Percentiles rank a stretch among this genome's conserved stretches.
These are phyloP conservation scores for Acleris laterana DNA, from an alignment of 2,888 invertebrate genomes.

Conservation along the genomic window DNA sequence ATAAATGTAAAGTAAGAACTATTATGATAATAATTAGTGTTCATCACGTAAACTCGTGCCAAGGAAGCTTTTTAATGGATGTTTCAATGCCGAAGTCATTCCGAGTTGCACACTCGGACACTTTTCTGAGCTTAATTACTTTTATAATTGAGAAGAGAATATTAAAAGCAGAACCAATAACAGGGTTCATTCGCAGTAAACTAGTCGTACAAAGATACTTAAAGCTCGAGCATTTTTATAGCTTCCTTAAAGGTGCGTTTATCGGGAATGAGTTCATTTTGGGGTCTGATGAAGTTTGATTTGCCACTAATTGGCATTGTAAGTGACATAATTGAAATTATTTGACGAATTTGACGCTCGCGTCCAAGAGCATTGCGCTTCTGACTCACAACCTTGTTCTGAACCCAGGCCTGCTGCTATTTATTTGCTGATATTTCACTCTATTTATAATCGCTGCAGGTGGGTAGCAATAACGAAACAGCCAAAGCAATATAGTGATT, in stretches of 20 bases:
- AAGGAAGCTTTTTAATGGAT: slow-evolving; percentile 40
- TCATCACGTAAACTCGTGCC: slow-evolving; percentile 40
- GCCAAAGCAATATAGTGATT: slow-evolving; percentile 18
- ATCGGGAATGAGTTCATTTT: neutral
- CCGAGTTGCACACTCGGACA: slow-evolving; percentile 8
- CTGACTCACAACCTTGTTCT: neutral
- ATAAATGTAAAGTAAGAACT: slow-evolving; percentile 55
- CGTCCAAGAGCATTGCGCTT: neutral
- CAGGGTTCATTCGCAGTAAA: neutral
- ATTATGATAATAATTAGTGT: slow-evolving; percentile 48
- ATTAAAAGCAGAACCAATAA: slow-evolving; percentile 16
- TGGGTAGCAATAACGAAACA: slow-evolving; percentile 14
- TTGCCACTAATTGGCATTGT: slow-evolving; percentile 16
- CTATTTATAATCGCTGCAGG: slow-evolving; percentile 16
- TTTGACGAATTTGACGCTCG: neutral
- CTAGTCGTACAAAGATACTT: slow-evolving; percentile 1
- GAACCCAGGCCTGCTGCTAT: neutral
- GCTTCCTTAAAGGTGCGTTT: slow-evolving; percentile 18
- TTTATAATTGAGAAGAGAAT: slow-evolving; percentile 11
- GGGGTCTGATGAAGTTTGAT: slow-evolving; percentile 2
- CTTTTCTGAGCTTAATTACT: slow-evolving; percentile 19
- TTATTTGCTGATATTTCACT: slow-evolving; percentile 7
- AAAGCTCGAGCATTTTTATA: slow-evolving; percentile 14
- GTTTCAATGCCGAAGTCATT: slow-evolving; percentile 42
- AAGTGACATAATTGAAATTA: slow-evolving; percentile 4